Evolutionary conservation across 2,797 vertebrate species (phyloP).

Genomic region (Cottoperca gobio): DNA sequence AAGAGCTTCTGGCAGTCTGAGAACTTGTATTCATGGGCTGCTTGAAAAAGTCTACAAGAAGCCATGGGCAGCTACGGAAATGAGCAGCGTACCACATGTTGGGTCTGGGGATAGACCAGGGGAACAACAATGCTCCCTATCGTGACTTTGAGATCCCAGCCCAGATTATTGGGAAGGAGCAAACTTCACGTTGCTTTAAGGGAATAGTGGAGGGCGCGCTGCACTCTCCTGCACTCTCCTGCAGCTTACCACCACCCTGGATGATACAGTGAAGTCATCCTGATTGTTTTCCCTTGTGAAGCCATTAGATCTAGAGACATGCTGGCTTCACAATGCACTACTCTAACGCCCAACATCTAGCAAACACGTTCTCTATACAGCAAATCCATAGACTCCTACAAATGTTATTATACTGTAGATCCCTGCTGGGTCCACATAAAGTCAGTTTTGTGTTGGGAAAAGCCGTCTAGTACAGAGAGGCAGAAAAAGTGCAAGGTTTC

Average conservation of each 20-base stretch:
- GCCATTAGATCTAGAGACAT: constrained; percentile 91
- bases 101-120: constrained; percentile 60
- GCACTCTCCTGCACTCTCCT: constrained; percentile 84
- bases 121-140: constrained; percentile 73
- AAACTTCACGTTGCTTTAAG: constrained; percentile 73
- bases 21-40: constrained; percentile 70
- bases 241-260: constrained; percentile 80
- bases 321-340: constrained; percentile 89
- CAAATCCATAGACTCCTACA: constrained; percentile 92
- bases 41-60: constrained; percentile 68
- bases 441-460: constrained; percentile 87
- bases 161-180: constrained; percentile 79
- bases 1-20: constrained; percentile 32
- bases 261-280: constrained; percentile 87
- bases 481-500: constrained; percentile 67
- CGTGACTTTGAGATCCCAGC: constrained; percentile 77
- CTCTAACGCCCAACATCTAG: constrained; percentile 87
- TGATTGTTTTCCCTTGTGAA: constrained; percentile 87
- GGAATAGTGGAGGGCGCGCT: constrained; percentile 77
- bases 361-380: constrained; percentile 87
- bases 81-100: constrained; percentile 77
- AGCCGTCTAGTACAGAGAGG: constrained; percentile 27
- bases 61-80: constrained; percentile 77
- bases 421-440: constrained; percentile 89
- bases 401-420: constrained; percentile 88